Conservation (phyloP, 2,888 invertebrate genomes). For the Eustalomyia histrio region DNA sequence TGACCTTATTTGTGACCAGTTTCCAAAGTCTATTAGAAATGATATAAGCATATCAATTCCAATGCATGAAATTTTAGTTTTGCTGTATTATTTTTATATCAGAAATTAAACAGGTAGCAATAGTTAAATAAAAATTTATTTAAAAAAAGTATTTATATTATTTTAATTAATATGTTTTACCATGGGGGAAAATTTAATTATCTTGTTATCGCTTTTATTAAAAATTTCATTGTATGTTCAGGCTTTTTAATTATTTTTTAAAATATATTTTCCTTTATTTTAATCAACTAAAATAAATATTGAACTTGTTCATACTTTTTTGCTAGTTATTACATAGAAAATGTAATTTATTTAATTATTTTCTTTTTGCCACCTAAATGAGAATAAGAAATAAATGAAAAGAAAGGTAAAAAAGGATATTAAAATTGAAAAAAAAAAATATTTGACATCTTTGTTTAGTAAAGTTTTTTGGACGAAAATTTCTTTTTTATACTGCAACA, state of each 20-base stretch:
- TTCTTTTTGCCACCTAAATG: neutral
- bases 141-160: constrained; percentile 26
- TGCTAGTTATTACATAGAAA: neutral
- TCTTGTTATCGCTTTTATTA: neutral
- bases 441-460: too few species aligned
- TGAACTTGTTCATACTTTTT: constrained; percentile 3
- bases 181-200: neutral
- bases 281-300: constrained; percentile 50
- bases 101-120: too few species aligned
- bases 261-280: neutral
- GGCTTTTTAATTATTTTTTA: constrained; percentile 16
- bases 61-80: too few species aligned
- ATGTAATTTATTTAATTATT: constrained; percentile 32
- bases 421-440: too few species aligned
- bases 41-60: too few species aligned
- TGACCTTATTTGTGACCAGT: too few species aligned
- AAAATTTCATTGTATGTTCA: neutral
- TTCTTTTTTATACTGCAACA: too few species aligned
- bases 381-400: too few species aligned
- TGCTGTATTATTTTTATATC: too few species aligned
- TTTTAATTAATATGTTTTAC: neutral
- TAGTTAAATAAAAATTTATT: neutral
- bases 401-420: too few species aligned
- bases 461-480: too few species aligned
- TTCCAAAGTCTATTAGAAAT: too few species aligned